A percentile compares a stretch with the other conserved stretches of the same genome.
phyloP scores from a whole-genome alignment of 2,113 vertebrate species.

The Bufo bufo region DNA sequence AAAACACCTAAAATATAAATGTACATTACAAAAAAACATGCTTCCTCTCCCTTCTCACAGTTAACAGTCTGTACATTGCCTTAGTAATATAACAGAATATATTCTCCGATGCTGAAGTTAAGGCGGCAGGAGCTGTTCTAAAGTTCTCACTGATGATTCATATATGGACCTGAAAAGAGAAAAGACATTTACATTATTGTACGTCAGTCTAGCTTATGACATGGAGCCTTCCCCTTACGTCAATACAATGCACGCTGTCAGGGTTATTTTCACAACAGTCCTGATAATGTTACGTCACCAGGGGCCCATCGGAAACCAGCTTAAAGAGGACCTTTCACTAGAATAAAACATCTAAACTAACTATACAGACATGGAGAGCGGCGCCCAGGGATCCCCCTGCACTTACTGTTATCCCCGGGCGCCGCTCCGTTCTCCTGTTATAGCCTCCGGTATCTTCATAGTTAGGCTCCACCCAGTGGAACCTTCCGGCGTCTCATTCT shows the following conservation, averaged over 20 bases:
- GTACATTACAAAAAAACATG: neutral
- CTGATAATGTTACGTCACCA: neutral
- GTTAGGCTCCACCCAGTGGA: no score
- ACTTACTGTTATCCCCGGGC: no score
- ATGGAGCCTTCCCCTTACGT: neutral
- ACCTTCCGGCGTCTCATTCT: no score
- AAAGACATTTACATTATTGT: neutral
- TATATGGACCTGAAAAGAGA: slow-evolving; percentile 79
- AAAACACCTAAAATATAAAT: neutral
- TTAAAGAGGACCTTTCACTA: no score
- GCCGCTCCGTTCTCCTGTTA: no score
- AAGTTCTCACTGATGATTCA: slow-evolving; percentile 76
- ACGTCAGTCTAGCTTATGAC: neutral
- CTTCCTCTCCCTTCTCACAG: neutral
- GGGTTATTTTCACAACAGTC: no score
- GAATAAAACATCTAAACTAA: no score
- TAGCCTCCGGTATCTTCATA: no score
- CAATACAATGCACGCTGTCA: neutral
- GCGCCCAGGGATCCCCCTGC: no score
- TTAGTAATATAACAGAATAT: neutral
- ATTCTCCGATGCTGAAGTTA: slow-evolving; percentile 42
- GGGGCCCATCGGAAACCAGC: neutral
- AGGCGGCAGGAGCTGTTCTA: slow-evolving; percentile 79
- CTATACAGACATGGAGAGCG: no score
- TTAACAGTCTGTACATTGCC: slow-evolving; percentile 31